Evolutionary conservation across 2,113 vertebrate species (phyloP).

Genomic region (Proterorhinus semilunaris): DNA sequence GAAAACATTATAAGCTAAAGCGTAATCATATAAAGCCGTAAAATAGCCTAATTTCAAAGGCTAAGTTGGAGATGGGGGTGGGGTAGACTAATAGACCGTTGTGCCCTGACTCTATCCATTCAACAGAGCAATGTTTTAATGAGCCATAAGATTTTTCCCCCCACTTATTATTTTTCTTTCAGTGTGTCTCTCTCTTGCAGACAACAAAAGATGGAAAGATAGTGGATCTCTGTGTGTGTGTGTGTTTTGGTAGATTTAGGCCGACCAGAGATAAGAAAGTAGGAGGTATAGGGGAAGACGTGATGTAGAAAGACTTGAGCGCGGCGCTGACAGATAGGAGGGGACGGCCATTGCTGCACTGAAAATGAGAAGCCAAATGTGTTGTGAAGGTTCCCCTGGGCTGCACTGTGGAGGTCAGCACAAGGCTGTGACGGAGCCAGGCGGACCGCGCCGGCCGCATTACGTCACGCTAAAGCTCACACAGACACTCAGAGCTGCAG

Average conservation of each 20-base stretch:
- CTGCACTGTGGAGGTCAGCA: slow-evolving; percentile 71
- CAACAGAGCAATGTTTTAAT: slow-evolving; percentile 61
- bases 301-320: slow-evolving; percentile 70
- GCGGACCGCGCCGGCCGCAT: slow-evolving; percentile 44
- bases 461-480: slow-evolving; percentile 39
- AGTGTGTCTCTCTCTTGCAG: slow-evolving; percentile 19
- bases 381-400: slow-evolving; percentile 78
- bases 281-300: slow-evolving; percentile 49
- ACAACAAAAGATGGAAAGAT: slow-evolving; percentile 24
- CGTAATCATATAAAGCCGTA: slow-evolving; percentile 62
- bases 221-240: slow-evolving; percentile 21
- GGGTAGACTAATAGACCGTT: slow-evolving; percentile 66
- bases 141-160: slow-evolving; percentile 35
- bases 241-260: slow-evolving; percentile 26
- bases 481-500: slow-evolving; percentile 12
- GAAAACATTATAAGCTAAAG: slow-evolving; percentile 33
- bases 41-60: slow-evolving; percentile 65
- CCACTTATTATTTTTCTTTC: slow-evolving; percentile 1
- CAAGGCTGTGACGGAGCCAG: slow-evolving; percentile 59
- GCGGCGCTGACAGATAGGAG: slow-evolving; percentile 71
- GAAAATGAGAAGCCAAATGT: slow-evolving; percentile 72
- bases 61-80: slow-evolving; percentile 48
- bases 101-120: slow-evolving; percentile 50
- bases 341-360: slow-evolving; percentile 70
- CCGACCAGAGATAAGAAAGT: slow-evolving; percentile 35